These are phyloP conservation scores for Caenorhabditis uteleia DNA, from an alignment of 2,888 invertebrate species.

Conservation along the genomic window DNA sequence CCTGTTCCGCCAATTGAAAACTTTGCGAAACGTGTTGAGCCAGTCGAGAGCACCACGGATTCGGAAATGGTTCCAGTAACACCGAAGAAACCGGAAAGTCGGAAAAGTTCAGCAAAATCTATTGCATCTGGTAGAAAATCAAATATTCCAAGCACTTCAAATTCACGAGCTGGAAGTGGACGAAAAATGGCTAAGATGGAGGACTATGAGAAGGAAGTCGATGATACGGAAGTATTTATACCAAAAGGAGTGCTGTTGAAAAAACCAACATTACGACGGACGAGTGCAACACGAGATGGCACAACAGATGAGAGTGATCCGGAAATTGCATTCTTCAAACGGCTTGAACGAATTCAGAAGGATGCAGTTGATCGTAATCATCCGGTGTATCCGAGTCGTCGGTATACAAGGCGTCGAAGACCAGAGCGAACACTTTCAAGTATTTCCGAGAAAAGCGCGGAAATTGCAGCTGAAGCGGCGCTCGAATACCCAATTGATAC, in stretches of 20 bases:
- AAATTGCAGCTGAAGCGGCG: slow-evolving; percentile 44
- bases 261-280: slow-evolving; percentile 10
- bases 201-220: slow-evolving; percentile 2
- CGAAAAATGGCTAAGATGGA: not conserved
- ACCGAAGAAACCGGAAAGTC: slow-evolving; percentile 13
- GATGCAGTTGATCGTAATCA: slow-evolving; percentile 8
- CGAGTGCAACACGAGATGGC: slow-evolving; percentile 9
- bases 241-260: slow-evolving; percentile 22
- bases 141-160: slow-evolving; percentile 20
- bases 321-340: slow-evolving; percentile 40
- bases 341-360: slow-evolving; percentile 27
- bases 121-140: slow-evolving; percentile 21
- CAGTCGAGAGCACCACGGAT: slow-evolving; percentile 5
- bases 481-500: slow-evolving; percentile 22
- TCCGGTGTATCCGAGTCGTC: slow-evolving; percentile 12
- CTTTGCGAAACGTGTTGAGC: slow-evolving; percentile 5
- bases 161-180: not conserved
- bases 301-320: slow-evolving; percentile 42
- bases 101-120: slow-evolving; percentile 32
- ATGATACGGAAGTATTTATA: slow-evolving; percentile 27
- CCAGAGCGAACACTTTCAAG: slow-evolving; percentile 44
- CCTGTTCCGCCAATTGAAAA: slow-evolving; percentile 2
- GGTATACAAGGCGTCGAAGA: slow-evolving; percentile 11
- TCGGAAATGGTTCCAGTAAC: slow-evolving; percentile 20
- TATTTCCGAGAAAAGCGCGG: slow-evolving; percentile 56